Percentiles rank a stretch among this genome's conserved stretches.
Conservation (phyloP, 2,888 invertebrate species). For the Nomada ruficornis region DNA sequence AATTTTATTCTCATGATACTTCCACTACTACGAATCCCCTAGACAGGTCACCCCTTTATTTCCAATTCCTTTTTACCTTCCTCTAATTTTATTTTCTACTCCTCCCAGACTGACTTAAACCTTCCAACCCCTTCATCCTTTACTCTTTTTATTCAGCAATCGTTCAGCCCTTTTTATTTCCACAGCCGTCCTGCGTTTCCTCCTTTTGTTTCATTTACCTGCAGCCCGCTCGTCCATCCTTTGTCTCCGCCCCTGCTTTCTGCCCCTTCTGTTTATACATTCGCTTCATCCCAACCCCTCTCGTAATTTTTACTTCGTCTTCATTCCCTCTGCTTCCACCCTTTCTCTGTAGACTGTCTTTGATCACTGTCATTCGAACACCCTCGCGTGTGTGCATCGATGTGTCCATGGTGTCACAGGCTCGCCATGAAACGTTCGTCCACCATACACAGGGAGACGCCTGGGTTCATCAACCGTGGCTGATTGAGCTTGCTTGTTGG, state of each 20-base stretch:
- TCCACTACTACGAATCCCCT: not conserved
- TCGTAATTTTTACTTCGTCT: not conserved
- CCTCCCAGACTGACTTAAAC: not conserved
- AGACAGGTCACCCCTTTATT: not conserved
- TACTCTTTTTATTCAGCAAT: not conserved
- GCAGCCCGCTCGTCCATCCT: not conserved
- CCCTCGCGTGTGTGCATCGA: conserved; percentile 7
- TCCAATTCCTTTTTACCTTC: not conserved
- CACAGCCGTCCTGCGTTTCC: not conserved
- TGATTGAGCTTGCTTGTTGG: conserved; percentile 54
- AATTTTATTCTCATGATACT: not conserved
- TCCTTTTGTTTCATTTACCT: not conserved
- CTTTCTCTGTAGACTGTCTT: conserved; percentile 17
- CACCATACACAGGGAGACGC: conserved; percentile 21
- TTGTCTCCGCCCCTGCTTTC: not conserved
- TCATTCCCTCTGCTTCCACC: conserved; percentile 2
- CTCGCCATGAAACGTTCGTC: conserved; percentile 26
- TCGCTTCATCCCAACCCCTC: not conserved
- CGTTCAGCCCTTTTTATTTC: not conserved
- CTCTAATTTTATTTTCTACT: not conserved
- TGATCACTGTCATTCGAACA: conserved; percentile 36
- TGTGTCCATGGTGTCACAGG: conserved; percentile 1
- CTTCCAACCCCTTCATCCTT: not conserved
- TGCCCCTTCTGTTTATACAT: not conserved
- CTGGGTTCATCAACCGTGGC: conserved; percentile 65